Conservation (phyloP, 2,113 vertebrate species). For the Strix aluco region DNA sequence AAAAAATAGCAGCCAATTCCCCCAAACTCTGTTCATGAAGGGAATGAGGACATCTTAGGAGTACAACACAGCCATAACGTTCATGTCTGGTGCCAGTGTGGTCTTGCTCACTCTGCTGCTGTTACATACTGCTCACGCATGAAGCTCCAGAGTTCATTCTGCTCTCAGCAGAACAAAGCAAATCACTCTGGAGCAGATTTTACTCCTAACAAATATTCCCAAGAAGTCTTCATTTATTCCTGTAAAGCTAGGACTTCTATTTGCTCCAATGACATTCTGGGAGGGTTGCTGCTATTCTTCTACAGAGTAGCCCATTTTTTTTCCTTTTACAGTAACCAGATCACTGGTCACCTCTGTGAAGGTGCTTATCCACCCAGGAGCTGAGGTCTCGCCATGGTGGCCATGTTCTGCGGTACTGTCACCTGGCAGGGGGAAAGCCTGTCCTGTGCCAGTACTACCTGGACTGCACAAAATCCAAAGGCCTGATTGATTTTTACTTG, state of each 20-base stretch:
- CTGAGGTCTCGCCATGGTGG: neutral
- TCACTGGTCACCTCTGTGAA: neutral
- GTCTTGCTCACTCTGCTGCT: neutral
- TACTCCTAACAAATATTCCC: neutral
- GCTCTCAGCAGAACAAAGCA: neutral
- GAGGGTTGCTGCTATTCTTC: neutral
- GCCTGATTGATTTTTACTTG: neutral
- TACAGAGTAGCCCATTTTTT: neutral
- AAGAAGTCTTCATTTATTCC: neutral
- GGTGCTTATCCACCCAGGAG: neutral
- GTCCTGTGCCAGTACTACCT: neutral
- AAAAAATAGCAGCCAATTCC: neutral
- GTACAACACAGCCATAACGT: neutral
- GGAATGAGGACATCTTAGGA: neutral
- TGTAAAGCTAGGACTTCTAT: neutral
- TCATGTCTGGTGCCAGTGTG: fast-evolving
- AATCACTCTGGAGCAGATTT: neutral
- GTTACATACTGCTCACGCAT: fast-evolving
- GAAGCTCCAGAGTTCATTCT: neutral
- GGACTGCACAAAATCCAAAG: neutral
- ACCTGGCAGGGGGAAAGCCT: neutral
- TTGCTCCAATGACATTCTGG: neutral
- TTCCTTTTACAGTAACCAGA: neutral
- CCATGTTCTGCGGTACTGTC: neutral
- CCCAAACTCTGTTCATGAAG: neutral